A percentile compares a stretch with the other conserved stretches of the same genome.
Conservation (phyloP, 2,113 vertebrate species). For the Phainopepla nitens region DNA sequence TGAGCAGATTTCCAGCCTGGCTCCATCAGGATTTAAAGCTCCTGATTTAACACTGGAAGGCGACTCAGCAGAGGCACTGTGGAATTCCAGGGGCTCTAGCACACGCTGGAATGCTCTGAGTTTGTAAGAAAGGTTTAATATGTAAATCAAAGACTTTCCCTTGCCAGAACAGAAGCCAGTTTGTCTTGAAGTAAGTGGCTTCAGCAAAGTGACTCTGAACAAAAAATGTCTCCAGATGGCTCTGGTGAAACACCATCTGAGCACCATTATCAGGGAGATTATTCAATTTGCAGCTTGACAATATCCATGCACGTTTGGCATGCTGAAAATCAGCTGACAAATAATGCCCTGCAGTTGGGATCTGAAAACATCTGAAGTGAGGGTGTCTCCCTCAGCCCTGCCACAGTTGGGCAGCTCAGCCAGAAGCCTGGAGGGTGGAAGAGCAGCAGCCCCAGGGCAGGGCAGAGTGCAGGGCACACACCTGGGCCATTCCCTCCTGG, state of each 20-base stretch:
- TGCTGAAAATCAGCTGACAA: conserved; percentile 4
- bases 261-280: conserved; percentile 53
- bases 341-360: not conserved
- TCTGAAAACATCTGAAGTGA: not conserved
- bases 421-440: not conserved
- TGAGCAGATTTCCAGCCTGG: not conserved
- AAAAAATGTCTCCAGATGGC: conserved; percentile 72
- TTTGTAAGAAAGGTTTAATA: conserved; percentile 52
- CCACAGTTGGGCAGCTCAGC: not conserved
- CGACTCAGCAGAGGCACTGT: conserved; percentile 56
- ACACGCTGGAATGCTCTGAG: conserved; percentile 58
- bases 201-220: conserved; percentile 66
- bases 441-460: not conserved
- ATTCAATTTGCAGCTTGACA: conserved; percentile 70
- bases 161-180: conserved; percentile 68
- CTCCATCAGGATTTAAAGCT: conserved; percentile 25
- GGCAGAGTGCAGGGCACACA: not conserved
- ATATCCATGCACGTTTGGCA: conserved; percentile 44
- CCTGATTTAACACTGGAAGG: not conserved
- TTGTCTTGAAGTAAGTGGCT: conserved; percentile 78
- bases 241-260: conserved; percentile 69
- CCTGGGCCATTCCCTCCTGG: not conserved
- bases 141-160: conserved; percentile 70
- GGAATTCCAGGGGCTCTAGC: conserved; percentile 37
- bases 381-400: not conserved